A percentile compares a stretch with the other conserved stretches of the same genome.
phyloP scores from a whole-genome alignment of 2,888 invertebrate genomes.

The Orchesella flavescens region DNA sequence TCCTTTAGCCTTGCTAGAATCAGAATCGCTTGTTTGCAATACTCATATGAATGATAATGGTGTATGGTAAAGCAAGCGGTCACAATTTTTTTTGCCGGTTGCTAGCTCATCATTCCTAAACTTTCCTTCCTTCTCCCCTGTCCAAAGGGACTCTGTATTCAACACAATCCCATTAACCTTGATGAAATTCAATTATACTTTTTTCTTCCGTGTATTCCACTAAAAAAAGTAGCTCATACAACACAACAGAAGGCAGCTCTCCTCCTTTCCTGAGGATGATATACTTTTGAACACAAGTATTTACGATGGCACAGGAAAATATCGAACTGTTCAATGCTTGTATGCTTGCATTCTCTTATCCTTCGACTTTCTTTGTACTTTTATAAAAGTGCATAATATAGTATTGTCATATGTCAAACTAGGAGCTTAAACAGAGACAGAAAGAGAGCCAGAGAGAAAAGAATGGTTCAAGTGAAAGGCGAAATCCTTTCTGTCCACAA shows the following conservation, averaged over 20 bases:
- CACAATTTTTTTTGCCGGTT: not conserved
- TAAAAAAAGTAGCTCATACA: not conserved
- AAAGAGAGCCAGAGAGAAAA: conserved; percentile 29
- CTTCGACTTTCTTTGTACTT: not conserved
- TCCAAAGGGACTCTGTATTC: conserved; percentile 6
- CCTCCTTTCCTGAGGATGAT: not conserved
- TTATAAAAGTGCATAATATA: not conserved
- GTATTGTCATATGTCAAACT: not conserved
- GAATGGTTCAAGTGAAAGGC: conserved; percentile 12
- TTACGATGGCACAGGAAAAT: no score
- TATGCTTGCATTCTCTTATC: not conserved
- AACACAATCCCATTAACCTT: conserved; percentile 35
- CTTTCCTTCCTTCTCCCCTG: not conserved
- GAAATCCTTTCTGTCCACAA: conserved; percentile 48
- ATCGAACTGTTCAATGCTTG: not conserved
- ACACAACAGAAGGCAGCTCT: no score
- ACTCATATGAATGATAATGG: no score
- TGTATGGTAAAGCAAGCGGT: no score
- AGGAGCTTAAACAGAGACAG: conserved; percentile 21
- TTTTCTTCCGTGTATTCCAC: not conserved
- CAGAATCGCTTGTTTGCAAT: not conserved
- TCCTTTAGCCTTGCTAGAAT: not conserved
- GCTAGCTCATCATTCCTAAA: conserved; percentile 25
- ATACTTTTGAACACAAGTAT: not conserved
- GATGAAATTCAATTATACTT: conserved; percentile 37